Base-by-base conservation (phyloP, 2,113 vertebrate genomes). In the Aptenodytes forsteri region DNA sequence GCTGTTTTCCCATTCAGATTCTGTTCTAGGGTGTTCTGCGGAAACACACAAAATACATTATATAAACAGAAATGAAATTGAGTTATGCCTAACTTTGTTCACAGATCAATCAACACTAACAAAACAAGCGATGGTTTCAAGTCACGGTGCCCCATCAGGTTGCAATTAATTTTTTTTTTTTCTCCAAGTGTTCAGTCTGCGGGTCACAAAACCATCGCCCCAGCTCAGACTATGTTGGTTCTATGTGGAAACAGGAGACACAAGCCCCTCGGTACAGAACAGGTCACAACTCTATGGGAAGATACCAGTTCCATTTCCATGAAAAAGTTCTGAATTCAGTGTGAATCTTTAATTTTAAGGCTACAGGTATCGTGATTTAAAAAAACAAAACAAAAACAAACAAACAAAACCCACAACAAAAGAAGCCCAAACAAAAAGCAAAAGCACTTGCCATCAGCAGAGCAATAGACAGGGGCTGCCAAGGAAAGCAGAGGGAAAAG, bases 1-100 rank as follows among this genome's bases (percentile, higher is more conserved):
- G 97, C 99, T 99, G 97, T 99, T 99, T 98, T 99, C 99, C 99
- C 99, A 99, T 62, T 99, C 99, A 4, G 99, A 99, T 89, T 99
- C 99, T 4, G 99, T 99, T 93, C 99, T 98, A 64, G 99, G 99
- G 85, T 99, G 99, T 96, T 99, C 99, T 99, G 93, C 7, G 87
- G 96, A 83, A 82, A 92, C 34, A 38, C 59, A 58, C 30, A 77
- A 47, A 16, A 46, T 16, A 36, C 5, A 38, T 83, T 19, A 92
- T 3, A 82, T 1, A 49, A 52, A 44, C 26, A 75, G 47, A 91
- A 88, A 75, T 15, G 9, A 84, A 87, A 73, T 1, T 1, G 12
- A 85, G 6, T 72, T 55, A 64, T 27, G 32, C 2, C 1, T 49
- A 59, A 38, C 9, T 81, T 32, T 36, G n/a, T 27, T 71, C 42